These are phyloP conservation scores for pig (Sus scrofa) DNA, from an alignment of 2,113 vertebrate genomes.

Conservation along the genomic window T2T-Sscrofa CM000817.6:131443001-131443500, in stretches of 20 bases:
- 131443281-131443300: slow-evolving; percentile 27
- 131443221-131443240: slow-evolving; percentile 67
- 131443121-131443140: slow-evolving; percentile 13
- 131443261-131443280: slow-evolving; percentile 33
- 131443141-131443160: not conserved
- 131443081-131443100: slow-evolving; percentile 40
- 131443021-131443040: slow-evolving; percentile 4
- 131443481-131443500: not conserved
- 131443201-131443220: not conserved
- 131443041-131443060: not conserved
- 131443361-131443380: slow-evolving; percentile 59
- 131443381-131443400: slow-evolving; percentile 69
- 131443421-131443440: slow-evolving; percentile 33
- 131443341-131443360: not conserved
- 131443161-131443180: not conserved
- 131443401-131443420: slow-evolving; percentile 31
- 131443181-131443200: not conserved
- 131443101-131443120: slow-evolving; percentile 24
- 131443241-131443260: not conserved
- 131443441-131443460: not conserved
- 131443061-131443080: slow-evolving; percentile 21
- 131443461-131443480: not conserved
- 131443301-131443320: slow-evolving; percentile 50
- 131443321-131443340: slow-evolving; percentile 20
- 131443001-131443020: not conserved